A percentile compares a stretch with the other conserved stretches of the same genome.
Evolutionary conservation across 1,140 invertebrate genomes (phyloP).

Genomic region (Drosophila kepulauana): DNA sequence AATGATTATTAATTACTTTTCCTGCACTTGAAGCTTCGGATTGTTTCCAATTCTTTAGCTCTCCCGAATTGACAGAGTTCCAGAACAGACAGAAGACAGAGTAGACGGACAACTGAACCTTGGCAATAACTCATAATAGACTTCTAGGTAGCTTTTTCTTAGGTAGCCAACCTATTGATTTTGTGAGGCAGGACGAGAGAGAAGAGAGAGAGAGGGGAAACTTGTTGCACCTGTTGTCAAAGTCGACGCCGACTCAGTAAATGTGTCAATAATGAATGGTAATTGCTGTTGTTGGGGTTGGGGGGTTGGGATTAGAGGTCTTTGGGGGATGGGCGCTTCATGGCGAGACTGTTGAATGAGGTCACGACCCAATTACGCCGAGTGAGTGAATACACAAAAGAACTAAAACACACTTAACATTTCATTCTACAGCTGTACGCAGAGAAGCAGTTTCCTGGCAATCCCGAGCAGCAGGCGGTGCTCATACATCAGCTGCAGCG

Average conservation of each 20-base stretch:
- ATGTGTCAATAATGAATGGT: conserved; percentile 47
- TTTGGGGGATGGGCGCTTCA: neutral
- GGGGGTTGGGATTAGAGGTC: neutral
- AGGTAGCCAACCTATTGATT: conserved; percentile 44
- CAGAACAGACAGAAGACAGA: too few species aligned
- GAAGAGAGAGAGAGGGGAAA: neutral
- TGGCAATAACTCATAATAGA: too few species aligned
- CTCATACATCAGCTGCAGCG: conserved; percentile 97
- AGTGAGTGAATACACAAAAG: neutral
- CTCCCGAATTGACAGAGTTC: too few species aligned
- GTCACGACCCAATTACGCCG: conserved; percentile 57
- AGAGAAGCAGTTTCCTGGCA: conserved; percentile 97
- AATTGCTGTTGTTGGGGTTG: conserved; percentile 1
- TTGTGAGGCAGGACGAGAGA: neutral
- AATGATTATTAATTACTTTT: too few species aligned
- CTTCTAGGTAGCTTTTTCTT: too few species aligned
- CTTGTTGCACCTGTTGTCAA: conserved; percentile 39
- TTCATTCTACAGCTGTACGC: conserved; percentile 89
- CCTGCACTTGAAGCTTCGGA: too few species aligned
- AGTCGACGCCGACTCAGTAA: conserved; percentile 12
- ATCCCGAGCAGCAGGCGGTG: conserved; percentile 96
- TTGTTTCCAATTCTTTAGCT: too few species aligned
- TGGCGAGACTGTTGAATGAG: conserved; percentile 24
- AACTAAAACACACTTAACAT: neutral
- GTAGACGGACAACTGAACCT: too few species aligned